Base-by-base conservation (phyloP, 2,113 vertebrate species). In the Dicaeum eximium region DNA sequence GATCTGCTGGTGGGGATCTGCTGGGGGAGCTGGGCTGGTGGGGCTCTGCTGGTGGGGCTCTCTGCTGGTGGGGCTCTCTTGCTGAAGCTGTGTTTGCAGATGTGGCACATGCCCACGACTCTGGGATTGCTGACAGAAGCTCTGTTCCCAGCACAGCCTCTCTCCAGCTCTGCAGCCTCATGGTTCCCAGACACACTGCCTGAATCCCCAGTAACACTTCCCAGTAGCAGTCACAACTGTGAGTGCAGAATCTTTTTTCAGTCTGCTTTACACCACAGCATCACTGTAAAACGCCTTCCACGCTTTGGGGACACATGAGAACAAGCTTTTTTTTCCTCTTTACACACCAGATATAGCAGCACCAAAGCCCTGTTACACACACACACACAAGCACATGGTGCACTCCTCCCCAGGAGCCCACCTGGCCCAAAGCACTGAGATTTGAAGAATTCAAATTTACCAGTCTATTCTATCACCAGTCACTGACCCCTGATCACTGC, bases 191-290 rank as follows among this genome's bases (percentile, higher is more conserved):
- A 38, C 84, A 82, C 42, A 3, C 66, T 40, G 90, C 78, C 77
- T 40, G 93, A 95, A 93, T 92, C 84, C 91, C 54, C 60, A 75
- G 78, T 13, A 92, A 83, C 23, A 11, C 84, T 77, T 85, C 44
- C 37, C 6, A 4, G 15, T 51, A 91, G 42, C 91, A 95, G 93
- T 45, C 92, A 95, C 91, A 96, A 90, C 93, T 94, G 87, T 25
- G 66, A 95, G 89, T 20, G 17, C 3, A 72, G 85, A 42, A 88
- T 62, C 93, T 93, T 77, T 93, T 75, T 80, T 61, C 78, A 69
- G 94, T 33, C 66, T 40, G 35, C 24, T 57, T 95, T 79, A 79
- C 78, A 93, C 62, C n/a, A 71, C n/a, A 74, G 86, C 89, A 45
- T 57, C 94, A 11, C 84, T 91, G 66, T 27, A 31, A 86, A 91